Evolutionary conservation across 2,888 invertebrate species (phyloP), one percentile per base, ranked within the genome.

Genomic region (Trileptium ribeirensis): DNA sequence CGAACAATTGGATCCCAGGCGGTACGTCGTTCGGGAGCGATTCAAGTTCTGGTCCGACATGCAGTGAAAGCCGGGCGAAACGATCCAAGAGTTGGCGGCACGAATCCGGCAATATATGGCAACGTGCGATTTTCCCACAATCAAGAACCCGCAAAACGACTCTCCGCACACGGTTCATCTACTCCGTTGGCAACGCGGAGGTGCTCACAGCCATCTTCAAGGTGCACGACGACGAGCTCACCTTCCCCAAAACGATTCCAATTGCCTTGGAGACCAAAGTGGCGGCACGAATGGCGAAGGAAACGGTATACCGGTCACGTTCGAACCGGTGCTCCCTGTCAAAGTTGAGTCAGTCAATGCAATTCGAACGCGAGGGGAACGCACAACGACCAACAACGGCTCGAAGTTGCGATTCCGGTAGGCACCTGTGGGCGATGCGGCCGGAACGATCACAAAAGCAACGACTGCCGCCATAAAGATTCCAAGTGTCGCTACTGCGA

Each of bases 161-260:
- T n/a, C 84, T 82, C 38, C 82, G 84, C 24, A 82, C 84, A 24
- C 37, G 82, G 38, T 84, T 82, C 82, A 51, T 51, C 74, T 84
- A 82, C 36, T 81, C 84, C 3, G 84, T 83, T 36, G 64, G 39
- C 67, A 83, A 83, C 38, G 84, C 79, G 38, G 79, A 74, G 24
- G 79, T 83, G 1, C 79, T 83, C 29, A 84, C 84, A 40, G 83
- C 83, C 24, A n/a, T 83, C 24, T 84, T 83, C 84, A 40, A 84
- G 39, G 40, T 83, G 67, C 84, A 82, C 39, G 83, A 81, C 37
- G 82, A 82, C 24, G 24, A 8, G 51, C 51, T 51, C 8, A 51
- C 51, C 8, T 51, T 51, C 24, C 24, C 51, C 8, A 51, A 51
- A 51, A 24, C 51, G 51, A 51, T 51, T 51, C 24, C 51, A 51